Conservation (phyloP, 2,113 vertebrate species). For the Hyaena hyaena region DNA sequence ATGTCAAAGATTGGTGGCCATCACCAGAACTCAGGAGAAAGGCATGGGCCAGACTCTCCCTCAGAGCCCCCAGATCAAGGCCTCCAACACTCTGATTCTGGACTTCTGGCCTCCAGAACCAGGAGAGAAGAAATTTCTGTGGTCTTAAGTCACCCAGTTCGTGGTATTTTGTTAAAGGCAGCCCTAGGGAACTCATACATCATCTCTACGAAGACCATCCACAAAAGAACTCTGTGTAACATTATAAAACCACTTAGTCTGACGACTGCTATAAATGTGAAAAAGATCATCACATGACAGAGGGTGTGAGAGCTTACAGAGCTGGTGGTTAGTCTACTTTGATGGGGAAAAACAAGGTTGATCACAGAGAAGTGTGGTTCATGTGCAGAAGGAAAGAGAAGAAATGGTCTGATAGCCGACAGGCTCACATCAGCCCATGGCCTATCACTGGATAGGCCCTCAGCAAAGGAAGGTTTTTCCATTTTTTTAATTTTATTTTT, state of each 20-base stretch:
- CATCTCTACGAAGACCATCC: conserved; percentile 28
- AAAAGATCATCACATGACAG: conserved; percentile 13
- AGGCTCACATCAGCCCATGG: not conserved
- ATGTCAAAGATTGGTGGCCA: not conserved
- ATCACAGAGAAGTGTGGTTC: not conserved
- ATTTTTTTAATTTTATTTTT: not conserved
- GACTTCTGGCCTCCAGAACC: not conserved
- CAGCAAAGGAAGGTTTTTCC: not conserved
- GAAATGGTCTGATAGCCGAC: not conserved
- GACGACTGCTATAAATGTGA: conserved; percentile 40
- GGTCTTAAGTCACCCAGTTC: not conserved
- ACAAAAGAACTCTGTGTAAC: conserved; percentile 47
- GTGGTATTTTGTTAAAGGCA: not conserved
- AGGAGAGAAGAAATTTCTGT: not conserved
- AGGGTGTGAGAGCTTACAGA: not conserved
- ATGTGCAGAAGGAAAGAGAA: not conserved
- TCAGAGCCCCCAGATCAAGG: not conserved
- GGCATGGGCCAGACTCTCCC: not conserved
- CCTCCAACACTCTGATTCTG: not conserved
- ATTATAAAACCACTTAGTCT: conserved; percentile 36
- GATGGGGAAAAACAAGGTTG: conserved; percentile 31
- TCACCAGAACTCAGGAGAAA: not conserved
- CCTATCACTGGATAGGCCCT: not conserved
- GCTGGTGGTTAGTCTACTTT: not conserved
- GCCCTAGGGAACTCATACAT: not conserved